Evolutionary conservation across 1,140 invertebrate species (phyloP), one percentile per base, ranked within the genome.

Genomic region (Neotoxoptera formosana): DNA sequence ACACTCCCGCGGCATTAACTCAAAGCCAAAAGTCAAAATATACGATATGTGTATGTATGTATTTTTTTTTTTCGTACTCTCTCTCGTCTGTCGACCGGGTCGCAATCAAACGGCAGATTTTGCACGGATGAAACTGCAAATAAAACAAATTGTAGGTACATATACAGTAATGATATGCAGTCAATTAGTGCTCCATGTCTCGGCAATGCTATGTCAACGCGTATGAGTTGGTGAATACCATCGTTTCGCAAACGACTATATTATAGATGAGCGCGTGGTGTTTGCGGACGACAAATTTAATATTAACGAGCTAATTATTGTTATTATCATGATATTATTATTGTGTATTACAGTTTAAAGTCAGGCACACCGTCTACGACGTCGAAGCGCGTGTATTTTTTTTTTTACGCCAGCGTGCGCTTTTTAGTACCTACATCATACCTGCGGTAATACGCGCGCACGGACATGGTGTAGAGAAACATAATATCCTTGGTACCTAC

Each of bases 401-500:
- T 8, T 56, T 67, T 76, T n/a, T 17, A 83, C 34, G 23, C 83
- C 23, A 41, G 36, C 45, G 83, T 41, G 45, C 17, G 47, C 17
- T 87, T 76, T 7, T 76, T n/a, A n/a, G n/a, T n/a, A n/a, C 17
- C 7, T n/a, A n/a, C 60, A n/a, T 67, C 4, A 67, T 67, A 67
- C 30, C 11, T 67, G 30, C n/a, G n/a, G n/a, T 67, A n/a, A n/a
- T n/a, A n/a, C n/a, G n/a, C 4, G 21, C 51, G 51, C 51, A n/a
- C 17, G 1, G n/a, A 76, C n/a, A 30, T 76, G 14, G n/a, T 76
- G 60, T 36, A 48, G 6, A 87, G 30, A 87, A 30, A 11, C 47
- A 53, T 53, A n/a, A n/a, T 89, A 89, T 89, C 87, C 87, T 89
- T 89, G 87, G 87, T 21, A n/a, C n/a, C n/a, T n/a, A 17, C 48